Evolutionary conservation across 2,113 vertebrate genomes (phyloP).

Genomic region (Recurvirostra avosetta): DNA sequence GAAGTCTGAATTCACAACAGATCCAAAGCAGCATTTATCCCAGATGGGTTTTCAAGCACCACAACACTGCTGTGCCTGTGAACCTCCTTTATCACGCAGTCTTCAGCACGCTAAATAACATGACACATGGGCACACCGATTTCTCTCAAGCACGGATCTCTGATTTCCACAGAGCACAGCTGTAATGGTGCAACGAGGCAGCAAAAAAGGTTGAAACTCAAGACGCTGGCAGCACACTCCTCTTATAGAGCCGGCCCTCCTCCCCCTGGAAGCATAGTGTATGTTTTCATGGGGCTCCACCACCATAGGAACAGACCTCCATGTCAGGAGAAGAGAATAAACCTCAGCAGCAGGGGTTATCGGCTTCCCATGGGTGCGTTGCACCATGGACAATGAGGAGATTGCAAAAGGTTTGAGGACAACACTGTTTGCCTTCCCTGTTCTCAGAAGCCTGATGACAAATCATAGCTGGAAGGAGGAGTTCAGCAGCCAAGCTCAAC

Average conservation of each 20-base stretch:
- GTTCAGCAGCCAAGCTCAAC: background rate
- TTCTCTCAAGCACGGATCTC: background rate
- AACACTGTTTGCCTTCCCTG: background rate
- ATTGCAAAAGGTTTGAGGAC: background rate
- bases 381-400: background rate
- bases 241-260: background rate
- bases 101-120: background rate
- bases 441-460: background rate
- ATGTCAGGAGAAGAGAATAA: background rate
- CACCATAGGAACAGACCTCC: background rate
- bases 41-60: background rate
- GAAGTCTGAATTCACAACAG: background rate
- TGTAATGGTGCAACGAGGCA: background rate
- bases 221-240: background rate
- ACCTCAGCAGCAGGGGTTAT: background rate
- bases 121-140: accelerated
- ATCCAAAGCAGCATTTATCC: background rate
- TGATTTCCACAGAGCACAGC: background rate
- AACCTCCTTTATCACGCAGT: background rate
- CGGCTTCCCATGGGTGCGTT: background rate
- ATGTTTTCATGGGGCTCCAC: background rate
- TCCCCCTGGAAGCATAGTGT: background rate
- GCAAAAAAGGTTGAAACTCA: background rate
- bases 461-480: background rate
- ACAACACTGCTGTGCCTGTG: background rate